Evolutionary conservation across 2,888 invertebrate genomes (phyloP), one percentile per base, ranked within the genome.

Genomic region (Brachyptera putata): DNA sequence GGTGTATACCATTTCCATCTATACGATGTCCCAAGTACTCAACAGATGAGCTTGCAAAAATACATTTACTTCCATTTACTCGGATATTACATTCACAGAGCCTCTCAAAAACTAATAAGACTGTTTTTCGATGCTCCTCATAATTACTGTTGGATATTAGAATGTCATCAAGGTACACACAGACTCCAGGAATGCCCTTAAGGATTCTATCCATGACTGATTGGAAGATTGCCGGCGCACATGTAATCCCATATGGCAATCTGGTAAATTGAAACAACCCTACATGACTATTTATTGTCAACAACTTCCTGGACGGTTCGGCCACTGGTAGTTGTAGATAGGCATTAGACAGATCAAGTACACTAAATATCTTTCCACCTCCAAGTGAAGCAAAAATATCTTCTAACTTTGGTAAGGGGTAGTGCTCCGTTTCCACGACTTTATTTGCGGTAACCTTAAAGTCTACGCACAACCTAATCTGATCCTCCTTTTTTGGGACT

Each of bases 191-290:
- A 11, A 63, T 37, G 18, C 61, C 66, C 11, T 9, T 11, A 14
- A 65, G 18, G 1, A 65, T 25, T 9, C 46, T 39, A 26, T 65
- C 66, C 61, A 66, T 66, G 11, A 64, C 56, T 11, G 36, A 18
- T 60, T 69, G 67, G 61, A 68, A 70, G 46, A 68, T 68, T 18
- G 62, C 66, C 18, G 69, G 66, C 13, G 69, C 68, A 48, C 63
- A 63, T 41, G 63, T 63, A 49, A 46, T 22, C 24, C 46, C 46
- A 24, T 46, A 46, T 1, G 46, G 46, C 22, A 46, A 46, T 24
- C 22, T 46, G 18, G 16, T 46, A 13, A 46, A 46, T 7, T 24
- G 9, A 24, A 24, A 46, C 2, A 46, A 21, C 5, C 46, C 46
- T 24, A 46, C n/a, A 4, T 46, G 46, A n/a, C 22, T 46, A 18